Percentiles rank a stretch among this genome's conserved stretches.
These are phyloP conservation scores for Corythornis madagascariensis DNA, from an alignment of 2,113 vertebrate species.

Conservation along the genomic window DNA sequence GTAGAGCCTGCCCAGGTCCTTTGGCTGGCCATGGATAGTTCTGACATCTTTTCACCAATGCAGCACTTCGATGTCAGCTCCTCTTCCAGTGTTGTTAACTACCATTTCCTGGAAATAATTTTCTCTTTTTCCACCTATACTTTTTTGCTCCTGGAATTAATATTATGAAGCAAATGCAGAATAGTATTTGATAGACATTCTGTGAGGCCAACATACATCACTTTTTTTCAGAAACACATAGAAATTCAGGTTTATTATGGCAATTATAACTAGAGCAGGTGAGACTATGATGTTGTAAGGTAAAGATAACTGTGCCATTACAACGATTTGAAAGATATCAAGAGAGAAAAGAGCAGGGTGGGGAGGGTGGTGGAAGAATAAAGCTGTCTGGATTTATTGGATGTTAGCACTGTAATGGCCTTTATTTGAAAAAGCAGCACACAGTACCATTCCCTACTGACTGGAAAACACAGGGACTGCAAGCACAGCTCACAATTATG, in stretches of 20 bases:
- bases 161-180: not conserved
- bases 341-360: not conserved
- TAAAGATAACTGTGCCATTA: not conserved
- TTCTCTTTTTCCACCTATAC: not conserved
- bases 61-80: not conserved
- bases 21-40: not conserved
- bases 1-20: not conserved
- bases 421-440: conserved; percentile 41
- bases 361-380: too few species aligned
- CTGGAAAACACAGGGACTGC: conserved; percentile 11
- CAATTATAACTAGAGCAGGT: not conserved
- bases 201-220: not conserved
- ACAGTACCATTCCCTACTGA: conserved; percentile 30
- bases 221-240: not conserved
- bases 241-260: not conserved
- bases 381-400: conserved; percentile 33
- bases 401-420: not conserved
- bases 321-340: conserved; percentile 29
- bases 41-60: not conserved
- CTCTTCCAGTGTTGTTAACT: not conserved
- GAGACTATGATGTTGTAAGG: not conserved
- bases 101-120: not conserved
- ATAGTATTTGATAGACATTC: not conserved
- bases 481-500: not conserved
- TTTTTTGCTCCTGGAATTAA: not conserved